Conservation (phyloP, 92 coral and sea anemone species). For the Palythoa caribaeorum region DNA sequence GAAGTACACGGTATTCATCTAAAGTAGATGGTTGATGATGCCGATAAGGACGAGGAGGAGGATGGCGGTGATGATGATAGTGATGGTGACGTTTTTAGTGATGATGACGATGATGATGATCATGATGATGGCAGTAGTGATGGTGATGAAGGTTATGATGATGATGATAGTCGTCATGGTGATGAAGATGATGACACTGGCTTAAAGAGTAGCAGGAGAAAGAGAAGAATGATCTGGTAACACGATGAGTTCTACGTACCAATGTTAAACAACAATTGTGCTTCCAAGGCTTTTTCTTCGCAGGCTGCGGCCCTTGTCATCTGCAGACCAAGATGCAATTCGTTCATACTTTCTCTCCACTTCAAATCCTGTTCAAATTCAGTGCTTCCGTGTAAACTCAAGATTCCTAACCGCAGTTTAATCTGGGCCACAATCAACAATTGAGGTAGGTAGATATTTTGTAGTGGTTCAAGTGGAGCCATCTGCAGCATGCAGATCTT, state of each 20-base stretch:
- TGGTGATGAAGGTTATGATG: neutral
- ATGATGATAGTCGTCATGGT: neutral
- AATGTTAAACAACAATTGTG: constrained; percentile 83
- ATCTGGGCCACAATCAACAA: constrained; percentile 70
- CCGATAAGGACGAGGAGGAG: too few relatives aligned
- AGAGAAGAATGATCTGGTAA: neutral
- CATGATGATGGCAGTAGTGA: neutral
- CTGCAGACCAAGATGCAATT: constrained; percentile 75
- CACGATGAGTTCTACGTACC: constrained; percentile 59
- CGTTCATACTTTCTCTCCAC: constrained; percentile 69
- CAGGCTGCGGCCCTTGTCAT: constrained; percentile 68
- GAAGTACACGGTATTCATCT: neutral
- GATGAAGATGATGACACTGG: neutral
- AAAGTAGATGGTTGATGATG: neutral
- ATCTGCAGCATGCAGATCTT: constrained; percentile 58
- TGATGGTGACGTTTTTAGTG: neutral
- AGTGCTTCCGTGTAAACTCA: constrained; percentile 47
- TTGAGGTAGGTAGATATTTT: constrained; percentile 80
- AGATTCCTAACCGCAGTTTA: constrained; percentile 84
- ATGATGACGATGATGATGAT: neutral
- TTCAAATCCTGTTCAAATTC: constrained; percentile 53
- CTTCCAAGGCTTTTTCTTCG: constrained; percentile 79
- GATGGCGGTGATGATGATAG: neutral
- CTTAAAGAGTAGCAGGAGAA: neutral
- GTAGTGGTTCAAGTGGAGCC: constrained; percentile 70